These are phyloP conservation scores for Aromia moschata DNA, from an alignment of 2,888 invertebrate genomes.

Conservation along the genomic window DNA sequence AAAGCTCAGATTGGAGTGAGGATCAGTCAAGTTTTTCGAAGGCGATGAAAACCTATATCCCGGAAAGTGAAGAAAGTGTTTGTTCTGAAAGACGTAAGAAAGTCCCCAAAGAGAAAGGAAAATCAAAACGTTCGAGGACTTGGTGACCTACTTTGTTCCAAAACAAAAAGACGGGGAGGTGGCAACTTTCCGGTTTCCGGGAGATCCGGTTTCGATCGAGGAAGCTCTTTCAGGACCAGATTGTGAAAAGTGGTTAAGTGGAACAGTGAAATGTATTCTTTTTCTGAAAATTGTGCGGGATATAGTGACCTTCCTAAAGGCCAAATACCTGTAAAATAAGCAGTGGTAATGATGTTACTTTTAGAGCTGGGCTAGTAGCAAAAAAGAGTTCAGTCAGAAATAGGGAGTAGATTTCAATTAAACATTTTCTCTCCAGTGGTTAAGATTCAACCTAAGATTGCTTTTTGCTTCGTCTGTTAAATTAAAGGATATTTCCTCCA, in stretches of 20 bases:
- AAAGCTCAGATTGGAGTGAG: not conserved
- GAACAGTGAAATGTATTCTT: constrained; percentile 43
- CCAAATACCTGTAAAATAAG: constrained; percentile 38
- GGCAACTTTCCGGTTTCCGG: too few species aligned
- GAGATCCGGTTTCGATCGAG: constrained; percentile 31
- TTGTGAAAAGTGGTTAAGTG: constrained; percentile 36
- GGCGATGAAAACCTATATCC: not conserved
- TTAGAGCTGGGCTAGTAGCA: constrained; percentile 40
- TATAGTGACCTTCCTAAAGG: constrained; percentile 38
- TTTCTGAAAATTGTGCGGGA: constrained; percentile 48
- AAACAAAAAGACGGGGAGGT: too few species aligned
- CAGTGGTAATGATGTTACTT: constrained; percentile 35
- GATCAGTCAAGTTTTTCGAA: not conserved
- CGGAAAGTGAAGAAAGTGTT: not conserved
- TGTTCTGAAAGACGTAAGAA: not conserved
- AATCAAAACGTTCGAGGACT: not conserved
- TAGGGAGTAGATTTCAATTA: constrained; percentile 40
- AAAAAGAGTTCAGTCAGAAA: constrained; percentile 39
- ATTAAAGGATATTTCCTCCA: too few species aligned
- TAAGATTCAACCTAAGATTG: constrained; percentile 35
- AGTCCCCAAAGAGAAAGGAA: not conserved
- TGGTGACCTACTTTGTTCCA: too few species aligned
- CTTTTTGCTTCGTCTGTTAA: too few species aligned
- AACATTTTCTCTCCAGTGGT: constrained; percentile 42
- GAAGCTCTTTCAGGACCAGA: constrained; percentile 42